Evolutionary conservation across 2,888 invertebrate species (phyloP).

Genomic region (Lasiommata megera): DNA sequence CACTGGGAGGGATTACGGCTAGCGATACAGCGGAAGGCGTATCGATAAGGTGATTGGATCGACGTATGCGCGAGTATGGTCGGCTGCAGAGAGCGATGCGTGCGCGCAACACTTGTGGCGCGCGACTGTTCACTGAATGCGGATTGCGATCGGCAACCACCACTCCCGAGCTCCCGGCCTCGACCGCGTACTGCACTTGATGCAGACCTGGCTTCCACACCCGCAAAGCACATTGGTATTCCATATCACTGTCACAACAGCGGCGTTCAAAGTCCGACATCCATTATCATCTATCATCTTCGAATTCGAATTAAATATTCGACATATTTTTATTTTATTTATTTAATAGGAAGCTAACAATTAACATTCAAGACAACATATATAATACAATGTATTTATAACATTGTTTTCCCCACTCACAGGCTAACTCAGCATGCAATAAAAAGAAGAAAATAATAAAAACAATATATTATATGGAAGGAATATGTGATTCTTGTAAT

Average conservation of each 20-base stretch:
- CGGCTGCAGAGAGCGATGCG: conserved; percentile 45
- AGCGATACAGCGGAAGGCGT: conserved; percentile 49
- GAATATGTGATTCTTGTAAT: too few species aligned
- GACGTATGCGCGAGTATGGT: conserved; percentile 52
- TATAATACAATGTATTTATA: too few species aligned
- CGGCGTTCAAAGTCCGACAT: conserved; percentile 61
- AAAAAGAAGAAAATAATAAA: too few species aligned
- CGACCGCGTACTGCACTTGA: conserved; percentile 64
- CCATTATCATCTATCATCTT: conserved; percentile 61
- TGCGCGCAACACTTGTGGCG: conserved; percentile 74
- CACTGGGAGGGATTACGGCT: conserved; percentile 46
- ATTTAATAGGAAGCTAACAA: too few species aligned
- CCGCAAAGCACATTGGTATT: too few species aligned
- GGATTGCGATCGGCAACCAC: conserved; percentile 51
- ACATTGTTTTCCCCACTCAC: too few species aligned
- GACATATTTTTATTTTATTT: too few species aligned
- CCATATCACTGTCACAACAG: conserved; percentile 69
- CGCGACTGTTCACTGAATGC: conserved; percentile 71
- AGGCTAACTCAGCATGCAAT: too few species aligned
- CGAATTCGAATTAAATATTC: too few species aligned
- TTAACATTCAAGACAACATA: too few species aligned
- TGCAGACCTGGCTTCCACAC: conserved; percentile 64
- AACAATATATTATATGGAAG: too few species aligned
- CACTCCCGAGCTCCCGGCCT: conserved; percentile 71
- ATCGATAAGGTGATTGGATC: conserved; percentile 60